Base-by-base conservation (phyloP, 2,888 invertebrate species). In the Chromoteleia sp. region DNA sequence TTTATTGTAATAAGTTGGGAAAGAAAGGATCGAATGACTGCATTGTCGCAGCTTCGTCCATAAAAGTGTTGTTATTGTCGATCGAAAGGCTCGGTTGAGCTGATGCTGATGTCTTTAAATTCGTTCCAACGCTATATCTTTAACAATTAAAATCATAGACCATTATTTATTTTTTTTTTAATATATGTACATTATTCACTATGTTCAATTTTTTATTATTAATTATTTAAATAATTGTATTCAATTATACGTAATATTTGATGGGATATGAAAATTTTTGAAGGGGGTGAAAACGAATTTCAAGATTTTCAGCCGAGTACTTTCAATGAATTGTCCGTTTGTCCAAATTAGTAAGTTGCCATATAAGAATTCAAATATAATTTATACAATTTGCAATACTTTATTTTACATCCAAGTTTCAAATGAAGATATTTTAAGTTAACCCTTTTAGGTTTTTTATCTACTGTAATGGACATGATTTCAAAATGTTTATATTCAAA, bases 21-120 rank as follows among this genome's bases (percentile, higher is more conserved):
- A 83, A 81, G 83, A 81, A 83, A 83, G 83, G 83, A 81, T 81
- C 80, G 80, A 80, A 74, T 81, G 83, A 83, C 83, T 80, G 77
- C 83, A 73, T 65, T 41, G 25, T 65, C 68, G 79, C 82, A 82
- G 82, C 65, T 80, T 77, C 76, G 68, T 71, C 61, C 80, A 75
- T 71, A 59, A 41, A 63, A 71, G 52, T 83, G 63, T 76, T 68
- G 76, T 80, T 65, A 59, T 29, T 82, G 74, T 83, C 65, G 52
- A 54, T 52, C 56, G 59, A 80, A 59, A 80, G 52, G 19, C 67
- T 78, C 61, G 19, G 43, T 56, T 61, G 48, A 14, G 15, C 30
- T 43, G 56, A 71, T n/a, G 15, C 10, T 33, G 4, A 14, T 6
- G 7, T 30, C 48, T 58, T 25, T 14, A 58, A 36, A 78, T 39